These are phyloP conservation scores for Plemyria rubiginata DNA, from an alignment of 2,888 invertebrate genomes.

Conservation along the genomic window DNA sequence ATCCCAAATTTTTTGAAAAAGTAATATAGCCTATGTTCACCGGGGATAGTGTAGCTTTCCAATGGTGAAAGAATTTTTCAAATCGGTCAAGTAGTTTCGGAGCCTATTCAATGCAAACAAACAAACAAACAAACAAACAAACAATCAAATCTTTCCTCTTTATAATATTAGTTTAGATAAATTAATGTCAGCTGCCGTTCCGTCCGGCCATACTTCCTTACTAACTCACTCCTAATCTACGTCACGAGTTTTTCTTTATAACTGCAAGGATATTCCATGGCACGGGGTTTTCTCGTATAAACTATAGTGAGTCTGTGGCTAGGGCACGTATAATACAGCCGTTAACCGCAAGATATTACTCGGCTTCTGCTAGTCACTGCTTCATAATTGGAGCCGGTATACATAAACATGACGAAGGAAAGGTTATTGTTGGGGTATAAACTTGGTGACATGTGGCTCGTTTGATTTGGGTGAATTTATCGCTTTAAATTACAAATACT, in stretches of 20 bases:
- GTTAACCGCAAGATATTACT: conserved; percentile 48
- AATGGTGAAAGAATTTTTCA: too few relatives aligned
- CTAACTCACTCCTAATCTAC: conserved; percentile 15
- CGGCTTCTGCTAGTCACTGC: conserved; percentile 41
- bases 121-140: too few relatives aligned
- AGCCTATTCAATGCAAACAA: too few relatives aligned
- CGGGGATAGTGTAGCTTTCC: too few relatives aligned
- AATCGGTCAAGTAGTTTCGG: too few relatives aligned
- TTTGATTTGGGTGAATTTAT: conserved; percentile 25
- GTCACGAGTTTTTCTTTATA: conserved; percentile 2
- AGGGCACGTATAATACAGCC: conserved; percentile 40
- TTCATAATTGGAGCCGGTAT: conserved; percentile 46
- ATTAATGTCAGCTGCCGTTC: conserved; percentile 25
- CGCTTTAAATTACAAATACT: not conserved
- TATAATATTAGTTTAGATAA: too few relatives aligned
- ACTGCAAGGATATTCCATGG: conserved; percentile 13
- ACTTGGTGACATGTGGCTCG: conserved; percentile 30
- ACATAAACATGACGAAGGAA: conserved; percentile 42
- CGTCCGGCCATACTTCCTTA: conserved; percentile 3
- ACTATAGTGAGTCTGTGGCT: conserved; percentile 15
- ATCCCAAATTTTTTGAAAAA: too few relatives aligned
- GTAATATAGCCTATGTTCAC: too few relatives aligned
- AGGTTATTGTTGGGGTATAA: conserved; percentile 39
- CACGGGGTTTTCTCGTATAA: conserved; percentile 8
- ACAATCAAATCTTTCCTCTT: too few relatives aligned